Percentiles rank a stretch among this genome's conserved stretches.
Evolutionary conservation across 2,797 vertebrate species (phyloP).

Genomic region (Graptemys geographica): DNA sequence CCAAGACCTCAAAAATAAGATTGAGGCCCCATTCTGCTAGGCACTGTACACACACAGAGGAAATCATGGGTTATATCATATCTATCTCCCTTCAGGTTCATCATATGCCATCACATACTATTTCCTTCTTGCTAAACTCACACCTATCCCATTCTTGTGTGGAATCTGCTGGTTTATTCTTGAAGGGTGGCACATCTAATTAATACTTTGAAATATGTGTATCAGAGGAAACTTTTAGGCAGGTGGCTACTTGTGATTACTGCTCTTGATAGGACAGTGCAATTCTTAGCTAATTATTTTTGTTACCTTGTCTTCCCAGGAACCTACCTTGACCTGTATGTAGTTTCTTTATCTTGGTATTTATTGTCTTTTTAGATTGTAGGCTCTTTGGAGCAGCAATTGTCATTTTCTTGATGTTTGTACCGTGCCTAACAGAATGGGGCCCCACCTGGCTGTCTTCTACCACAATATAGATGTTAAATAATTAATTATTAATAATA

Average conservation of each 20-base stretch:
- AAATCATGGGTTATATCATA: rapidly evolving
- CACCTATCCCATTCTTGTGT: background rate
- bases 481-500: background rate
- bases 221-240: background rate
- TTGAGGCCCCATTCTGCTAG: background rate
- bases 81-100: rapidly evolving
- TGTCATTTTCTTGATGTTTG: background rate
- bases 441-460: background rate
- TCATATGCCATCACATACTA: background rate
- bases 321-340: background rate
- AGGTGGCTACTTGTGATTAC: background rate
- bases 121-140: background rate
- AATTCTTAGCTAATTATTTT: background rate
- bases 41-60: background rate
- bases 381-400: background rate
- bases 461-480: background rate
- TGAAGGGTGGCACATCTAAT: background rate
- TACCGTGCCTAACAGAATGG: rapidly evolving
- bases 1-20: background rate
- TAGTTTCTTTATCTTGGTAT: background rate
- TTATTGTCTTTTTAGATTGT: background rate
- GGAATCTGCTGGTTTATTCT: background rate
- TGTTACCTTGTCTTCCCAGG: background rate
- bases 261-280: background rate
- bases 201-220: background rate